Evolutionary conservation across 2,113 vertebrate species (phyloP).

Genomic region (Passer domesticus): DNA sequence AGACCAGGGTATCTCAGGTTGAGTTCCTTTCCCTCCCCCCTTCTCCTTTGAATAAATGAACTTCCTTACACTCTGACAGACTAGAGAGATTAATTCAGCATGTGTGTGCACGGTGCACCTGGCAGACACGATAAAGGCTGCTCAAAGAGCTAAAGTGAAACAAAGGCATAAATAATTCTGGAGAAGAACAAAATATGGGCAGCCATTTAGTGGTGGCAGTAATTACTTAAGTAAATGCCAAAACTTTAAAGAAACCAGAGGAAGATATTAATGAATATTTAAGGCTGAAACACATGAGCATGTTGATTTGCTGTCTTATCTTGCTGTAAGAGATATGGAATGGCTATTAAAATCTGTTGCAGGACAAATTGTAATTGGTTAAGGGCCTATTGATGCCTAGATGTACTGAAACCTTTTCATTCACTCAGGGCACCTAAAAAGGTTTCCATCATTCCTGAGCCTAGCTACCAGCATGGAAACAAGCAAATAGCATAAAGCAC

Average conservation of each 20-base stretch:
- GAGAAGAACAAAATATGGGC: conserved; percentile 48
- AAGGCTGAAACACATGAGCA: conserved; percentile 2
- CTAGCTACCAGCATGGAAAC: neutral
- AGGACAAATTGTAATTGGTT: neutral
- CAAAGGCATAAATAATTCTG: conserved; percentile 57
- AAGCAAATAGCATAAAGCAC: neutral
- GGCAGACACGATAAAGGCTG: conserved; percentile 48
- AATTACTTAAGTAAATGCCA: conserved; percentile 72
- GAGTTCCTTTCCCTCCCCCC: neutral
- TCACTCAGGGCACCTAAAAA: neutral
- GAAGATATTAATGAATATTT: conserved; percentile 61
- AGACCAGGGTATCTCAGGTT: neutral
- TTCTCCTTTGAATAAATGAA: conserved; percentile 46
- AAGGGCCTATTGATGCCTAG: neutral
- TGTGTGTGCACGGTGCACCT: conserved; percentile 51
- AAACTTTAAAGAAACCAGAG: conserved; percentile 61
- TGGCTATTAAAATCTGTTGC: neutral
- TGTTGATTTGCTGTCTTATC: conserved; percentile 34
- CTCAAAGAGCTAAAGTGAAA: conserved; percentile 57
- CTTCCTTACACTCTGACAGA: conserved; percentile 35
- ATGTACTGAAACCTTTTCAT: neutral
- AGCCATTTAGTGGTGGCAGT: conserved; percentile 53
- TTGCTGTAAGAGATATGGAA: neutral
- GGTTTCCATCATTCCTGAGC: neutral
- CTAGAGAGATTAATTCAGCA: conserved; percentile 60